phyloP scores from a whole-genome alignment of 2,797 vertebrate genomes.

The Anableps anableps region DNA sequence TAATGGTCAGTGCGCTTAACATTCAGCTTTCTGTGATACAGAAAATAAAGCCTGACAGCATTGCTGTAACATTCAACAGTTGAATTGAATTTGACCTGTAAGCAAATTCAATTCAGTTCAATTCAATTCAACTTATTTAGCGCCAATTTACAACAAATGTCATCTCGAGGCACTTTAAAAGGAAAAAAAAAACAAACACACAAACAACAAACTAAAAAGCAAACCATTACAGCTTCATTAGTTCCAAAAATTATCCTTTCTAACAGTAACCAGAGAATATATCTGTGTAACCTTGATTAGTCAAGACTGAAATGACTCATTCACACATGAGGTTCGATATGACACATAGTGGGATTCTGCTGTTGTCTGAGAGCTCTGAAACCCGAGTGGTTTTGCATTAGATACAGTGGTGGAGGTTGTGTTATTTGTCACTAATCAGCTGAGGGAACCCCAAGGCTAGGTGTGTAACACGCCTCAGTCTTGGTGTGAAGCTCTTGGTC shows the following conservation, averaged over 20 bases:
- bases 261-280: not conserved
- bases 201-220: too few relatives aligned
- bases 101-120: too few relatives aligned
- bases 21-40: too few relatives aligned
- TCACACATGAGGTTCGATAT: not conserved
- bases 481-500: not conserved
- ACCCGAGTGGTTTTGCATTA: not conserved
- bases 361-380: not conserved
- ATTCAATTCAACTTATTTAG: too few relatives aligned
- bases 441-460: not conserved
- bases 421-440: slow-evolving; percentile 3
- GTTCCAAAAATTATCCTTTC: not conserved
- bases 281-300: not conserved
- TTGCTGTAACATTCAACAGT: too few relatives aligned
- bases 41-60: too few relatives aligned
- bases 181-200: too few relatives aligned
- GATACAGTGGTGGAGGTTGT: not conserved
- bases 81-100: too few relatives aligned
- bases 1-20: too few relatives aligned
- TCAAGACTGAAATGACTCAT: not conserved
- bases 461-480: not conserved
- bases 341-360: slow-evolving; percentile 1
- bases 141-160: too few relatives aligned
- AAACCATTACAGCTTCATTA: not conserved
- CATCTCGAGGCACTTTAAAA: too few relatives aligned